Conservation (phyloP, 2,888 invertebrate species). For the Agriotes lineatus region DNA sequence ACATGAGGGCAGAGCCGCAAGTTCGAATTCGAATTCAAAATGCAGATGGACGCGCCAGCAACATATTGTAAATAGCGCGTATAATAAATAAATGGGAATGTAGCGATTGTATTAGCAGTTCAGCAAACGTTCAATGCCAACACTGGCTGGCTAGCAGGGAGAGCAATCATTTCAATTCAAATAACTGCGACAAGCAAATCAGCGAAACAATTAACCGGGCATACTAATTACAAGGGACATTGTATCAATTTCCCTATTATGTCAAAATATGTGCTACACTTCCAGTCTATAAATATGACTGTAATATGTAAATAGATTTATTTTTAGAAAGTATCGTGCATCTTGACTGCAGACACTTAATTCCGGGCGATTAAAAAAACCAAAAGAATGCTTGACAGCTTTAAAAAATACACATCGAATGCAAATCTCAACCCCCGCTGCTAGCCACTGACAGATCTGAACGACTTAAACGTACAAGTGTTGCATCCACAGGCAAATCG, state of each 20-base stretch:
- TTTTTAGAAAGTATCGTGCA: slow-evolving; percentile 48
- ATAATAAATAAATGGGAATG: neutral
- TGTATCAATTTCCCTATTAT: slow-evolving; percentile 13
- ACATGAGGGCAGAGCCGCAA: too few relatives aligned
- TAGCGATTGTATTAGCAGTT: slow-evolving; percentile 50
- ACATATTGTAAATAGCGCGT: slow-evolving; percentile 13
- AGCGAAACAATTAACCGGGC: slow-evolving; percentile 19
- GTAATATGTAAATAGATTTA: slow-evolving; percentile 48
- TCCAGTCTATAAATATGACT: slow-evolving; percentile 24
- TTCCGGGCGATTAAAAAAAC: too few relatives aligned
- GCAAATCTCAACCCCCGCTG: too few relatives aligned
- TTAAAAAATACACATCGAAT: too few relatives aligned
- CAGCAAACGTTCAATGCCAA: slow-evolving; percentile 53
- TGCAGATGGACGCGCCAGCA: neutral
- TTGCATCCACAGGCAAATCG: too few relatives aligned
- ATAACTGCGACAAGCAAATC: slow-evolving; percentile 49
- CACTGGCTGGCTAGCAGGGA: slow-evolving; percentile 18
- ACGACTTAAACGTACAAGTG: too few relatives aligned
- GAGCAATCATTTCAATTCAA: slow-evolving; percentile 54
- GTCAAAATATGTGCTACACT: slow-evolving; percentile 16
- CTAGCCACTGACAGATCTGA: too few relatives aligned
- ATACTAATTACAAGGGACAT: slow-evolving; percentile 22
- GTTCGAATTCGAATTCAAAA: neutral
- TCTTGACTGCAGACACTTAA: slow-evolving; percentile 8
- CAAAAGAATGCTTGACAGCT: too few relatives aligned